Percentiles rank a stretch among this genome's conserved stretches.
Evolutionary conservation across 2,113 vertebrate genomes (phyloP).

Genomic region (Dolichotis patagonum): DNA sequence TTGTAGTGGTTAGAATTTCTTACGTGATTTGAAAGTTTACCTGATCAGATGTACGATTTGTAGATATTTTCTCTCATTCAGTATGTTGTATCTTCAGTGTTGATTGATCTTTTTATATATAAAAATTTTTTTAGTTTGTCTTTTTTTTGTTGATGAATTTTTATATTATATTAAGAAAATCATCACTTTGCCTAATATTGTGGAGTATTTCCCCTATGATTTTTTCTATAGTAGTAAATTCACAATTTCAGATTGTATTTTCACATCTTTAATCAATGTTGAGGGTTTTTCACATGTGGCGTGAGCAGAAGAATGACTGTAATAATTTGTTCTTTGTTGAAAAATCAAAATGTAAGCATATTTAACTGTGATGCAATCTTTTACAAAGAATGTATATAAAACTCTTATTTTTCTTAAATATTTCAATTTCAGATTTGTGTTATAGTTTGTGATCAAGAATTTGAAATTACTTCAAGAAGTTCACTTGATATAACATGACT

Average conservation of each 20-base stretch:
- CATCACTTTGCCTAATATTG: too few species aligned
- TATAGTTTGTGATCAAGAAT: neutral
- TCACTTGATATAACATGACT: neutral
- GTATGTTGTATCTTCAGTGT: neutral
- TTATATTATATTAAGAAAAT: neutral
- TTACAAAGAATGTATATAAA: neutral
- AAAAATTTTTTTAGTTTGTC: neutral
- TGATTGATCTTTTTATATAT: neutral
- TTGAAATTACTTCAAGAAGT: neutral
- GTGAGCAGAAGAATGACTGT: neutral
- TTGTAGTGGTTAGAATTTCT: neutral
- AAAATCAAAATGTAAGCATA: neutral
- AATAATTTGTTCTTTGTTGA: neutral
- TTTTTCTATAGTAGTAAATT: neutral
- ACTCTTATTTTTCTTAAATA: neutral
- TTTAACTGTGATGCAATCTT: neutral
- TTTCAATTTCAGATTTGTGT: neutral
- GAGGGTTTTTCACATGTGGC: neutral
- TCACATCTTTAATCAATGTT: neutral
- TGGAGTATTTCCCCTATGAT: neutral
- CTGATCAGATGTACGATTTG: neutral
- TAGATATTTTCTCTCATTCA: neutral
- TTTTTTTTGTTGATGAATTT: neutral
- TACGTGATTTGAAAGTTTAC: neutral
- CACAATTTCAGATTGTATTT: neutral